Evolutionary conservation across 35 echinoderm and acorn worm species (phyloP).

Genomic region (Nesometra sesokonis): DNA sequence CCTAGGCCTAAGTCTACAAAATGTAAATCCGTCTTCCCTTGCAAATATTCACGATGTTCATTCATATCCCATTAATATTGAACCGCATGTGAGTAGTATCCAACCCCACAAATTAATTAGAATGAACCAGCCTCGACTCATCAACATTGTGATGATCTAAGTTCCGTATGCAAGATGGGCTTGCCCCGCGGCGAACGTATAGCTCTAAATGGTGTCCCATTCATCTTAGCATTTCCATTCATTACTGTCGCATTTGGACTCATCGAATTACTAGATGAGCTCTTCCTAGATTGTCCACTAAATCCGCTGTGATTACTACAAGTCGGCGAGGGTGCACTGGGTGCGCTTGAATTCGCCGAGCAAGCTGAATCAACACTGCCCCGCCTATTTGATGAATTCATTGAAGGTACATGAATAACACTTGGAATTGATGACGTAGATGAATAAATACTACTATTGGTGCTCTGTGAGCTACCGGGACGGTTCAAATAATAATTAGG

Average conservation of each 20-base stretch:
- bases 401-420: slow-evolving; percentile 63
- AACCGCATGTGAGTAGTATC: no score
- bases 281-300: background rate
- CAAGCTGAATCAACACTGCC: background rate
- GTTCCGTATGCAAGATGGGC: background rate
- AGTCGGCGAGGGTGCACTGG: background rate
- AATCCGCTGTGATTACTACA: background rate
- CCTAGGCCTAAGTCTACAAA: no score
- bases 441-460: slow-evolving; percentile 76
- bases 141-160: background rate
- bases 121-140: background rate
- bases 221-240: background rate
- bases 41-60: no score
- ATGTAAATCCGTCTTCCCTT: no score
- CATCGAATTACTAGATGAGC: background rate
- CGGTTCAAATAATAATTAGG: slow-evolving; percentile 8
- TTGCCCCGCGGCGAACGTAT: background rate
- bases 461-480: slow-evolving; percentile 58
- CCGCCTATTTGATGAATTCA: background rate
- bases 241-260: background rate
- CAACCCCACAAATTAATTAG: no score
- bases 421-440: slow-evolving; percentile 80
- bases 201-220: background rate
- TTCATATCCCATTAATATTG: no score
- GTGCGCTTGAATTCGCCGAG: background rate